phyloP scores from a whole-genome alignment of 1,140 invertebrate genomes.

The Chrysomallon squamiferum region DNA sequence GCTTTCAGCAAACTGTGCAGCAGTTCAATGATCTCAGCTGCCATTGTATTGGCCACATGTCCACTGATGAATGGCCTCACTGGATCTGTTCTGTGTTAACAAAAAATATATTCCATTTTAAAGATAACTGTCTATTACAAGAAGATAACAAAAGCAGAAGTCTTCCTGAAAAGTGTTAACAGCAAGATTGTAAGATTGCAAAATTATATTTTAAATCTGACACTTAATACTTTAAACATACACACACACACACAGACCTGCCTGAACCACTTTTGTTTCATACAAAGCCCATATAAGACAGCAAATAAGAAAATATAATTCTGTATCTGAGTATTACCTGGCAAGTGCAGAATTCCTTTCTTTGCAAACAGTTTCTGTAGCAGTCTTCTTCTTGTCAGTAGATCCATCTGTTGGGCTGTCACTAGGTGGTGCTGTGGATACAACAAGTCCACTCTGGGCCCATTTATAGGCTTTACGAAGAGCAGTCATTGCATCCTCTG shows the following conservation, averaged over 20 bases:
- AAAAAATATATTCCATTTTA: background rate
- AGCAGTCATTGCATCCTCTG: constrained; percentile 58
- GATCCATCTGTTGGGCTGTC: constrained; percentile 41
- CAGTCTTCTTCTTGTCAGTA: constrained; percentile 57
- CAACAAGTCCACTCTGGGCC: constrained; percentile 61
- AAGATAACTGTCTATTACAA: no score
- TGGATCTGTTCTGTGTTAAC: constrained; percentile 54
- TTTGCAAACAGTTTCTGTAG: constrained; percentile 55
- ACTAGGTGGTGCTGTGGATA: constrained; percentile 61
- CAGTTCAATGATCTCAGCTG: constrained; percentile 61
- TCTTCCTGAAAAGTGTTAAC: no score
- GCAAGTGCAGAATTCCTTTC: constrained; percentile 62
- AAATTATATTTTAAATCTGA: no score
- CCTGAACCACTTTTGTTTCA: no score
- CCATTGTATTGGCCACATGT: constrained; percentile 64
- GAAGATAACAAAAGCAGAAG: no score
- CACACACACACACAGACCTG: no score
- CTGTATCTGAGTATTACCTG: constrained; percentile 35
- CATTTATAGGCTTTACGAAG: constrained; percentile 60
- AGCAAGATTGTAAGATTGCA: no score
- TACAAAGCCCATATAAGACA: no score
- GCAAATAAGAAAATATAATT: background rate
- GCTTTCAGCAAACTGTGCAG: constrained; percentile 57
- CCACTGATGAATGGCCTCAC: constrained; percentile 64
- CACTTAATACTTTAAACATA: no score